phyloP scores from a whole-genome alignment of 2,888 invertebrate genomes.

The Standfussiana lucernea region DNA sequence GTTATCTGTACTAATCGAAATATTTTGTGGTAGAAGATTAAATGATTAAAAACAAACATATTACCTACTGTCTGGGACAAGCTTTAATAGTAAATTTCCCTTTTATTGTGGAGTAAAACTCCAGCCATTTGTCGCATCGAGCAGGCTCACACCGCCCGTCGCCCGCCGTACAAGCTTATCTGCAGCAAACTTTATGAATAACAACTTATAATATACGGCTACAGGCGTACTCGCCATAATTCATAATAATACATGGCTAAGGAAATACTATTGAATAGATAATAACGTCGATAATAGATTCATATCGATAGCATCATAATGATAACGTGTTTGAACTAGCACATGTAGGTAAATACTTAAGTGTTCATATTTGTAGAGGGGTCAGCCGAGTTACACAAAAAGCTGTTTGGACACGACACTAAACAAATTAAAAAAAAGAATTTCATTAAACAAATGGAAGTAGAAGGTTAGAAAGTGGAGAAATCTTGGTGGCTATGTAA shows the following conservation, averaged over 20 bases:
- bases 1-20: neutral
- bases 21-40: constrained; percentile 7
- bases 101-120: constrained; percentile 22
- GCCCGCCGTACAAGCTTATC: constrained; percentile 47
- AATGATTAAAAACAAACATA: neutral
- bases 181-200: constrained; percentile 62
- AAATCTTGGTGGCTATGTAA: neutral
- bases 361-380: constrained; percentile 13
- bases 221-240: constrained; percentile 57
- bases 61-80: neutral
- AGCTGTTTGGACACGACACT: constrained; percentile 23
- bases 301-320: constrained; percentile 63
- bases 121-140: constrained; percentile 33
- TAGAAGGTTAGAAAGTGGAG: neutral
- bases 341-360: constrained; percentile 20
- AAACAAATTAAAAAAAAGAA: constrained; percentile 3
- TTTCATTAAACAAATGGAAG: constrained; percentile 15
- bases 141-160: constrained; percentile 3
- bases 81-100: neutral
- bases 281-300: constrained; percentile 67
- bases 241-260: constrained; percentile 64
- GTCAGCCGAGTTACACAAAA: constrained; percentile 2
- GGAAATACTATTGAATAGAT: constrained; percentile 71
- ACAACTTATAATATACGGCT: constrained; percentile 59
- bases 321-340: constrained; percentile 58